Conservation (phyloP, 2,888 invertebrate genomes). For the Callosobruchus maculatus region DNA sequence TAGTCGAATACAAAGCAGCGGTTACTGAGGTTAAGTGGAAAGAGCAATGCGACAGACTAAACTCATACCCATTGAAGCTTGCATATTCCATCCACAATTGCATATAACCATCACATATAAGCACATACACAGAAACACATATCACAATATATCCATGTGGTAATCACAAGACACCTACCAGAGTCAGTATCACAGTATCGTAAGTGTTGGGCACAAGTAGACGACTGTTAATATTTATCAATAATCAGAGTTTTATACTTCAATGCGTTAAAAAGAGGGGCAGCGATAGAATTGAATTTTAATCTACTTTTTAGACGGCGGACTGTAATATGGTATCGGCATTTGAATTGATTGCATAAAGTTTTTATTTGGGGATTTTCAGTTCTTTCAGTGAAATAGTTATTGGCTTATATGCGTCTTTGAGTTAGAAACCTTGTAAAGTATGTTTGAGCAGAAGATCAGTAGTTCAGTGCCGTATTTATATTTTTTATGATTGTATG, state of each 20-base stretch:
- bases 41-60: too few relatives aligned
- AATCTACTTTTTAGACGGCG: conserved; percentile 30
- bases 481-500: too few relatives aligned
- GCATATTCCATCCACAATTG: background rate
- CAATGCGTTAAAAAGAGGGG: conserved; percentile 7
- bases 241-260: conserved; percentile 32
- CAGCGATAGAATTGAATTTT: conserved; percentile 30
- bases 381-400: background rate
- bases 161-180: conserved; percentile 28
- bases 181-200: conserved; percentile 25
- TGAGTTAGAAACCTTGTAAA: too few relatives aligned
- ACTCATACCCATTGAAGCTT: background rate
- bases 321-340: conserved; percentile 36
- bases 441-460: too few relatives aligned
- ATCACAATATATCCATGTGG: background rate
- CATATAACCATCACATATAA: background rate
- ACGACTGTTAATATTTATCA: conserved; percentile 25
- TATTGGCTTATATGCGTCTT: too few relatives aligned
- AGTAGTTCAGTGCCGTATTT: too few relatives aligned
- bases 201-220: conserved; percentile 22
- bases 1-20: too few relatives aligned
- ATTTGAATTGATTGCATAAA: conserved; percentile 38
- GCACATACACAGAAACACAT: background rate
- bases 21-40: too few relatives aligned
- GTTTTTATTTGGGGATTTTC: conserved; percentile 15